phyloP scores from a whole-genome alignment of 1,140 invertebrate species.

The Lamellibrachia luymesi region DNA sequence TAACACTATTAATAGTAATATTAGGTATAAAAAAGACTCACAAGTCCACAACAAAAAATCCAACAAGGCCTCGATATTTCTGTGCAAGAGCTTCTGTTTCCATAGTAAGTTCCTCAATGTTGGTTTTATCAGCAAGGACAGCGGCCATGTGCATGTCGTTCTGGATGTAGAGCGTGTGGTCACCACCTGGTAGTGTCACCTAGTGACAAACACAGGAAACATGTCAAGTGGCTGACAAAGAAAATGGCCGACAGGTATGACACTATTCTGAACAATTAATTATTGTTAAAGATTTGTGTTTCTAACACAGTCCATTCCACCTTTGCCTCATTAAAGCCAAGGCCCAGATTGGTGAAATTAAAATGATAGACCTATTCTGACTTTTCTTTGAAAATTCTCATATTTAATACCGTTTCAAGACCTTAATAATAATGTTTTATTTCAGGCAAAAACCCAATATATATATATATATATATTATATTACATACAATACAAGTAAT shows the following conservation, averaged over 20 bases:
- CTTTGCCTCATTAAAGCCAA: too few species aligned
- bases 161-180: background rate
- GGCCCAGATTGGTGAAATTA: too few species aligned
- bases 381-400: too few species aligned
- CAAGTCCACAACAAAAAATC: background rate
- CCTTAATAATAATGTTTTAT: too few species aligned
- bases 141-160: background rate
- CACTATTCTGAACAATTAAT: background rate
- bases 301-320: too few species aligned
- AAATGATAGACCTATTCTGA: too few species aligned
- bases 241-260: background rate
- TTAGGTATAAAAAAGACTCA: background rate
- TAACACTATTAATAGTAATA: background rate
- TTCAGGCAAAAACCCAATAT: too few species aligned
- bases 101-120: background rate
- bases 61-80: background rate
- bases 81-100: background rate
- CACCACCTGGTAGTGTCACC: background rate
- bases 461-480: too few species aligned
- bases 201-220: background rate
- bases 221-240: background rate
- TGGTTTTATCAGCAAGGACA: background rate
- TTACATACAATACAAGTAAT: too few species aligned
- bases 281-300: background rate
- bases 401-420: too few species aligned